Base-by-base conservation (phyloP, 1,140 invertebrate genomes). In the Drosophila funebris region DNA sequence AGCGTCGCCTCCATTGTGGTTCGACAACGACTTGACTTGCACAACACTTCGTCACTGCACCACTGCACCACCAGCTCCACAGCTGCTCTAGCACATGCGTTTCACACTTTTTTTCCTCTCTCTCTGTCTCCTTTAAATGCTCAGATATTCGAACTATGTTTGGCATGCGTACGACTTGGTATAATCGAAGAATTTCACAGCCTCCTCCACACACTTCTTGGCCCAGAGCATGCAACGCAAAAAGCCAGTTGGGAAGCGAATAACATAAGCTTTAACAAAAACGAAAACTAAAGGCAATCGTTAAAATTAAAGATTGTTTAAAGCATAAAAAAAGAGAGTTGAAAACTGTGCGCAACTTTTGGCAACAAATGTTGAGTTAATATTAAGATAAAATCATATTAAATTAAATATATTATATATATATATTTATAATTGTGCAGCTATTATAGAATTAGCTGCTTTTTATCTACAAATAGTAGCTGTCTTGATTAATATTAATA, bases 121-220 rank as follows among this genome's bases (percentile, higher is more conserved):
- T 61, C 48, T 11, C 9, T 41, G 22, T 5, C 16, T 46, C 54
- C 54, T 43, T 46, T 56, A 46, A 56, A 58, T 56, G 57, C 44
- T 41, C 50, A 66, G 74, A 69, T 78, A 85, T 85, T 56, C 78
- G 48, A 36, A 50, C 62, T 75, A 85, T 87, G 70, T 62, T 85
- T 87, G 81, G 81, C 70, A 87, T 87, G 81, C 80, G 80, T 79
- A 66, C 76, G 41, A 68, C 69, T 71, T 48, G 82, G 69, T 78
- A 64, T 81, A 83, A 78, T 68, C 82, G 73, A 78, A 80, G 76
- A 85, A 76, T 80, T 84, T 37, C 14, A 29, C 31, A 14, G 3
- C 37, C 62, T 44, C 54, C 29, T 58, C 53, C 58, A 36, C 48
- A 27, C 36, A 39, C 43, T 6, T 16, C 29, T 43, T 62, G 6